A percentile compares a stretch with the other conserved stretches of the same genome.
phyloP scores from a whole-genome alignment of 2,888 invertebrate species.

The Drymonia ruficornis region DNA sequence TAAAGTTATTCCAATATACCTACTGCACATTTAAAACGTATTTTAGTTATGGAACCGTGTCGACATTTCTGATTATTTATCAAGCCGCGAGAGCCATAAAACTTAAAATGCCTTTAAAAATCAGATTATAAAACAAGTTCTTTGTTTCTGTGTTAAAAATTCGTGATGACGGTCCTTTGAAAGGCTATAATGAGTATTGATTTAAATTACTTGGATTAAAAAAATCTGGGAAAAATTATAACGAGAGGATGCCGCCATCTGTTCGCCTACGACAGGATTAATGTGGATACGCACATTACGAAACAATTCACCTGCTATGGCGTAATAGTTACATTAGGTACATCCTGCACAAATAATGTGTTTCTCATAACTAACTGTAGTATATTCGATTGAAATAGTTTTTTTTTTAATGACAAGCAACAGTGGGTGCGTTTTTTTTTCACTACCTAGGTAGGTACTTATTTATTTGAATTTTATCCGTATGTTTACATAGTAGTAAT shows the following conservation, averaged over 20 bases:
- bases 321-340: background rate
- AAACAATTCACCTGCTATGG: background rate
- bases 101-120: conserved; percentile 78
- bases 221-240: conserved; percentile 83
- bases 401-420: too few relatives aligned
- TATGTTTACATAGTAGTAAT: too few relatives aligned
- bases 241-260: conserved; percentile 72
- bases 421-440: too few relatives aligned
- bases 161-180: conserved; percentile 79
- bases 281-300: conserved; percentile 51
- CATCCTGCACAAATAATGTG: too few relatives aligned
- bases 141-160: conserved; percentile 75
- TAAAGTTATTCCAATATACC: conserved; percentile 53
- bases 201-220: conserved; percentile 81
- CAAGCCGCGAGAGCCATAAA: conserved; percentile 68
- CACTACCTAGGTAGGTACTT: background rate
- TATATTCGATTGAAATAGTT: too few relatives aligned
- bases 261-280: conserved; percentile 46
- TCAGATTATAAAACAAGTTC: conserved; percentile 81
- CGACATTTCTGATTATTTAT: conserved; percentile 73
- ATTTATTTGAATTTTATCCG: background rate
- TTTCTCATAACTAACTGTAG: too few relatives aligned
- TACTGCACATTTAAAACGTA: conserved; percentile 52
- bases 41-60: conserved; percentile 56
- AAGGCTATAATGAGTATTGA: conserved; percentile 83